Evolutionary conservation across 2,113 vertebrate species (phyloP).

Genomic region (Trogon melanurus): DNA sequence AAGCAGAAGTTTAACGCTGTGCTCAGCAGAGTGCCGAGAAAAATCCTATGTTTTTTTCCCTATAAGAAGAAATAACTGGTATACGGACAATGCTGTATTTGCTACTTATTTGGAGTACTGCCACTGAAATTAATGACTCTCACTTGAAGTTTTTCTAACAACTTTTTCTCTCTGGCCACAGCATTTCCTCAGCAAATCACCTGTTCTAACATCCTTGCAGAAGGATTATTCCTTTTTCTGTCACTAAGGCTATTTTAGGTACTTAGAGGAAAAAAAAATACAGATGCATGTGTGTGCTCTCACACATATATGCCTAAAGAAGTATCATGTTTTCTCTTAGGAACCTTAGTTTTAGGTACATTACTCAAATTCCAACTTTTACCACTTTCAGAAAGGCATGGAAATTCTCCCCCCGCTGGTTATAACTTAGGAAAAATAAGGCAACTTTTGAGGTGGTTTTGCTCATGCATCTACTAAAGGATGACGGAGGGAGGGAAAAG

Average conservation of each 20-base stretch:
- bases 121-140: neutral
- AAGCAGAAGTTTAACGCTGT: neutral
- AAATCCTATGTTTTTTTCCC: neutral
- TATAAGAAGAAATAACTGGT: neutral
- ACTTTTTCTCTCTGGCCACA: neutral
- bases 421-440: neutral
- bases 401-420: neutral
- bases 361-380: neutral
- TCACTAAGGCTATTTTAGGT: neutral
- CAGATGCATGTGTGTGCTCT: neutral
- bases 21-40: neutral
- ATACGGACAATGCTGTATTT: neutral
- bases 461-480: neutral
- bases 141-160: neutral
- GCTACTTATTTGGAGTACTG: neutral
- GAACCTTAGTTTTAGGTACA: neutral
- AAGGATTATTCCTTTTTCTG: neutral
- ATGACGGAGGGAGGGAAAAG: slow-evolving; percentile 1
- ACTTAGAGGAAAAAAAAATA: neutral
- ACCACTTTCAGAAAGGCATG: neutral
- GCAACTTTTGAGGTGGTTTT: neutral
- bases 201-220: neutral
- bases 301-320: neutral
- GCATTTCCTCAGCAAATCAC: neutral
- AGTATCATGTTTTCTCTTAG: neutral